These are phyloP conservation scores for Hydroisotoma schaefferi DNA, from an alignment of 2,888 invertebrate species.

Conservation along the genomic window DNA sequence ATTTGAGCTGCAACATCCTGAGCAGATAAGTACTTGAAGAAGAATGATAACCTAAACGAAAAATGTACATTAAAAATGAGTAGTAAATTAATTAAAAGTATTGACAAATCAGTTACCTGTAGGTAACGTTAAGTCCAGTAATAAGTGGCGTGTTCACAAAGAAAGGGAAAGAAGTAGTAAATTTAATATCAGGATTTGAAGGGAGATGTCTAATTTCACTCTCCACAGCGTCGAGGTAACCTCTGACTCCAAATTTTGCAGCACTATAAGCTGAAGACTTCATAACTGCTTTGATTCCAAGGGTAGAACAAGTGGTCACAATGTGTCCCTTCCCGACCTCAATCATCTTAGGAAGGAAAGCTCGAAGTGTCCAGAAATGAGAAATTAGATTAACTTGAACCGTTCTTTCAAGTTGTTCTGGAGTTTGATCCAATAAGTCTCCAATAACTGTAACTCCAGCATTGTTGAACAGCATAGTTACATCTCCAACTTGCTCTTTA, in stretches of 20 bases:
- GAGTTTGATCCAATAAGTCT: constrained; percentile 59
- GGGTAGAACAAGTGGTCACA: constrained; percentile 62
- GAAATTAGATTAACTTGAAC: constrained; percentile 62
- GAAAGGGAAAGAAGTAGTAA: constrained; percentile 65
- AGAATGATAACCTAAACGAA: constrained; percentile 61
- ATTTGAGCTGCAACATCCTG: constrained; percentile 60
- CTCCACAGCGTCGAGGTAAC: constrained; percentile 62
- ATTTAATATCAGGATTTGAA: constrained; percentile 57
- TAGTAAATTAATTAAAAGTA: constrained; percentile 1
- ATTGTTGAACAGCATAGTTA: constrained; percentile 69
- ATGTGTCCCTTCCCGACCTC: constrained; percentile 60
- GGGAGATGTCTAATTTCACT: constrained; percentile 61
- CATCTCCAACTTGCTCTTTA: constrained; percentile 58
- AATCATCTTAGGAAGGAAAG: constrained; percentile 62
- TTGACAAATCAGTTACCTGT: constrained; percentile 9
- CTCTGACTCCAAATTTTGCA: constrained; percentile 66
- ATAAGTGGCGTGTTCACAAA: constrained; percentile 58
- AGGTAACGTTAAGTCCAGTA: constrained; percentile 22
- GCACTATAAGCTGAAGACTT: constrained; percentile 62
- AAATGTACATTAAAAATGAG: neutral
- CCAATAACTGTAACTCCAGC: constrained; percentile 81
- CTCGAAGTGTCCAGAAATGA: constrained; percentile 63
- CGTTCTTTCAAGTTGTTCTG: constrained; percentile 58
- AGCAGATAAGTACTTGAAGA: constrained; percentile 63
- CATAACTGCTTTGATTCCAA: constrained; percentile 59